Evolutionary conservation across 2,113 vertebrate genomes (phyloP).

Genomic region (Pseudorhombus dupliciocellatus): DNA sequence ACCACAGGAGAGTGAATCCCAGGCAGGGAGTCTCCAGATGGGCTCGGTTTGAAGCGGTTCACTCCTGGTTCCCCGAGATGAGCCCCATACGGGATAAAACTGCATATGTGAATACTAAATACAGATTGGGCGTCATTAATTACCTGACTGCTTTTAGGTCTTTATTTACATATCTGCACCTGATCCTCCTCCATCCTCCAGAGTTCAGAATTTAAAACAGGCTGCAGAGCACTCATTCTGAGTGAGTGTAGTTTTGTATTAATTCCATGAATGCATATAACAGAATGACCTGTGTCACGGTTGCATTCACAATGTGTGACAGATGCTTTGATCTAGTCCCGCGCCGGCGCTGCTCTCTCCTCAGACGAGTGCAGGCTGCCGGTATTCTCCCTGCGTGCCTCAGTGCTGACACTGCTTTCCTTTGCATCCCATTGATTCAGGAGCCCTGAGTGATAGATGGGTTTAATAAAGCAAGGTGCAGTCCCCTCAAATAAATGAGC

Average conservation of each 20-base stretch:
- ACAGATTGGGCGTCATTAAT: conserved; percentile 66
- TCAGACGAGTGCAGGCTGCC: conserved; percentile 49
- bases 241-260: not conserved
- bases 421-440: conserved; percentile 80
- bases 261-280: conserved; percentile 10
- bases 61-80: conserved; percentile 61
- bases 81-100: conserved; percentile 61
- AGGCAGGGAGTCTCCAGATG: conserved; percentile 74
- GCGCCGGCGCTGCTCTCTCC: conserved; percentile 44
- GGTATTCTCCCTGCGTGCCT: conserved; percentile 65
- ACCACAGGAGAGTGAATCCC: conserved; percentile 72
- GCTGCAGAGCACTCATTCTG: not conserved
- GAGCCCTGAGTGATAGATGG: conserved; percentile 79
- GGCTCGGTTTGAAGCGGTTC: conserved; percentile 73
- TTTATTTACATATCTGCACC: conserved; percentile 52
- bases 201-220: conserved; percentile 2
- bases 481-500: conserved; percentile 80
- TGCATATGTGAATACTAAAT: conserved; percentile 73
- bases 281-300: conserved; percentile 47
- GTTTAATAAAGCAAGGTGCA: conserved; percentile 83
- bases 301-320: conserved; percentile 34
- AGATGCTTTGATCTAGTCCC: conserved; percentile 57
- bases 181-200: conserved; percentile 17
- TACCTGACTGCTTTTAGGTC: conserved; percentile 52
- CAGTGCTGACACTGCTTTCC: conserved; percentile 75